phyloP scores from a whole-genome alignment of 2,888 invertebrate species.

The Bhutanitis thaidina region DNA sequence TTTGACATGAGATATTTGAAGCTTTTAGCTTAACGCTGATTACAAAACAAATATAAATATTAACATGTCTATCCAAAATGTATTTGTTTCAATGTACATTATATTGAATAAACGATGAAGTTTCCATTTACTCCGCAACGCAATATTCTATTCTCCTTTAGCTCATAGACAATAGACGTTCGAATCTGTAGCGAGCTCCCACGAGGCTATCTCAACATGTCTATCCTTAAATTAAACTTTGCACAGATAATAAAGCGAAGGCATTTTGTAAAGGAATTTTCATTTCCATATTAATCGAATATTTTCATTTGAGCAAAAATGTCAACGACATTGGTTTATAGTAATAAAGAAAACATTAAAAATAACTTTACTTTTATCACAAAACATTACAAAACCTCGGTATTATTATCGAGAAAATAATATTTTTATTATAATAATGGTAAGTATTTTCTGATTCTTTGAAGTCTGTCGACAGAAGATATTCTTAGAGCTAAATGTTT shows the following conservation, averaged over 20 bases:
- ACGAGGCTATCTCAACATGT: constrained; percentile 17
- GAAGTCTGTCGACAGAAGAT: too few species aligned
- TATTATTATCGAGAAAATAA: too few species aligned
- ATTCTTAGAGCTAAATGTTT: too few species aligned
- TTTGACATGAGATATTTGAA: too few species aligned
- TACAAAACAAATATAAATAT: too few species aligned
- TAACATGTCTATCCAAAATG: not conserved
- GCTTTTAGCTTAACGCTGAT: too few species aligned
- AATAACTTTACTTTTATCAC: too few species aligned
- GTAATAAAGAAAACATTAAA: not conserved
- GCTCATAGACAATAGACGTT: constrained; percentile 18
- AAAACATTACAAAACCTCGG: too few species aligned
- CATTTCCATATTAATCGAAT: constrained; percentile 19
- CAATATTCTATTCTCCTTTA: constrained; percentile 14
- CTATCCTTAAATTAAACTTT: constrained; percentile 19
- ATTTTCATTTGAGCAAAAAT: constrained; percentile 1
- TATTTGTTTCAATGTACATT: not conserved
- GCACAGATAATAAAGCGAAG: constrained; percentile 15
- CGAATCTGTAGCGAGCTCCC: constrained; percentile 8
- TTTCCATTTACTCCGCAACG: constrained; percentile 4
- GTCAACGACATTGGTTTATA: not conserved
- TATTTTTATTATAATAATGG: too few species aligned
- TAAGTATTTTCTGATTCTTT: too few species aligned
- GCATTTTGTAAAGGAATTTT: constrained; percentile 17
- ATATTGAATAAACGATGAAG: not conserved